phyloP scores from a whole-genome alignment of 2,888 invertebrate genomes.

The Tolmerus cingulatus region DNA sequence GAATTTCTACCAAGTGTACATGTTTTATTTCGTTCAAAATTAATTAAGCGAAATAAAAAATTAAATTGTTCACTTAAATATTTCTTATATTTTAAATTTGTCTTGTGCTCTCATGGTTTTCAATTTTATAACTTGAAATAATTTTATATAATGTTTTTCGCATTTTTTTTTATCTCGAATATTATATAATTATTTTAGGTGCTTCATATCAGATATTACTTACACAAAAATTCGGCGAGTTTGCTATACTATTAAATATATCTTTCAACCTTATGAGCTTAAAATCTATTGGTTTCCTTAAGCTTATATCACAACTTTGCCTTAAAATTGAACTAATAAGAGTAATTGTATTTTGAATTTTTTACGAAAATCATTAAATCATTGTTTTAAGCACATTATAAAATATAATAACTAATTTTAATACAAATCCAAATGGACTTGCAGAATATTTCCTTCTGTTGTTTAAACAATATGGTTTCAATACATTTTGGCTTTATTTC shows the following conservation, averaged over 20 bases:
- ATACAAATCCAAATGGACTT: too few species aligned
- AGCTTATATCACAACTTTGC: constrained; percentile 25
- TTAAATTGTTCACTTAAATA: background rate
- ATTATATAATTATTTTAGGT: background rate
- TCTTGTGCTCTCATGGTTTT: constrained; percentile 34
- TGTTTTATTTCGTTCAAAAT: background rate
- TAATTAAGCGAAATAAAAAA: background rate
- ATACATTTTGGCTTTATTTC: background rate
- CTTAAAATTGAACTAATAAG: background rate
- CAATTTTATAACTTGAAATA: background rate
- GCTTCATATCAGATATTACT: background rate
- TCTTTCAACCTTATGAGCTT: background rate
- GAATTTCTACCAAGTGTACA: background rate
- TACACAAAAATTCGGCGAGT: background rate
- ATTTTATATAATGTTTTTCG: background rate
- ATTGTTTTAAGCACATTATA: background rate
- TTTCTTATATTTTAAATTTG: background rate
- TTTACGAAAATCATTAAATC: background rate
- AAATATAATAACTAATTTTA: too few species aligned
- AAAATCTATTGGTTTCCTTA: background rate
- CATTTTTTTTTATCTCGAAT: background rate
- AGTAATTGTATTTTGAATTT: too few species aligned
- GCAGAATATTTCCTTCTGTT: background rate
- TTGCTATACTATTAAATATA: background rate
- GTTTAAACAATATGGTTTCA: background rate